Evolutionary conservation across 1,140 invertebrate genomes (phyloP), one percentile per base, ranked within the genome.

Genomic region (Aphelenchoides besseyi): DNA sequence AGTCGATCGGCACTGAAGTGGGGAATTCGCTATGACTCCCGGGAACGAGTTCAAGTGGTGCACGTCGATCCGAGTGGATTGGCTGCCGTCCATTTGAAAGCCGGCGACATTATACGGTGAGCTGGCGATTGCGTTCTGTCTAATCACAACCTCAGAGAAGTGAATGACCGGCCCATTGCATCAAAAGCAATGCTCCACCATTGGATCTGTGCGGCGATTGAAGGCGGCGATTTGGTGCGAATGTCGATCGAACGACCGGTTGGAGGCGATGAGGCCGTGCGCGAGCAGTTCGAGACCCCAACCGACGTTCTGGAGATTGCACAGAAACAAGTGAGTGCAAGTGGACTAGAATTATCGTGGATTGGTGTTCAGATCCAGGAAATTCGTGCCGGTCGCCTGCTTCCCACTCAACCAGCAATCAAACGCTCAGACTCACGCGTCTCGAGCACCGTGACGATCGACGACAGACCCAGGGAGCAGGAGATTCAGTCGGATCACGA

Each of bases 11-110:
- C 63, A 12, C 61, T 69, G 2, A 23, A 63, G 29, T 48, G 36
- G 53, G 2, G 33, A 26, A 36, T 69, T 16, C 68, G 30, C 16
- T 71, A 71, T 41, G 70, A 71, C 29, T 69, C 70, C 70, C 70
- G 70, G 23, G 70, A 71, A 72, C 72, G 70, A 3, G 70, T 71
- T 3, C 66, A 71, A 71, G 62, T 71, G 8, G 70, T 48, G 12
- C 30, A 28, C 0, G 52, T 37, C 48, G 70, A 71, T 3, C 70
- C 70, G 1, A 41, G 70, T 2, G 72, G 72, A 3, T 28, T 71
- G 9, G 72, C 69, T 2, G 70, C 70, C 2, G 53, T 74, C n/a
- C 70, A 71, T 23, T 18, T 71, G 8, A 37, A 53, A 32, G 66
- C 70, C n/a, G 70, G 70, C 28, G 70, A 71, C 23, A 72, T 71